Evolutionary conservation across 2,888 invertebrate genomes (phyloP), one percentile per base, ranked within the genome.

Genomic region (Hypomecis punctinalis): DNA sequence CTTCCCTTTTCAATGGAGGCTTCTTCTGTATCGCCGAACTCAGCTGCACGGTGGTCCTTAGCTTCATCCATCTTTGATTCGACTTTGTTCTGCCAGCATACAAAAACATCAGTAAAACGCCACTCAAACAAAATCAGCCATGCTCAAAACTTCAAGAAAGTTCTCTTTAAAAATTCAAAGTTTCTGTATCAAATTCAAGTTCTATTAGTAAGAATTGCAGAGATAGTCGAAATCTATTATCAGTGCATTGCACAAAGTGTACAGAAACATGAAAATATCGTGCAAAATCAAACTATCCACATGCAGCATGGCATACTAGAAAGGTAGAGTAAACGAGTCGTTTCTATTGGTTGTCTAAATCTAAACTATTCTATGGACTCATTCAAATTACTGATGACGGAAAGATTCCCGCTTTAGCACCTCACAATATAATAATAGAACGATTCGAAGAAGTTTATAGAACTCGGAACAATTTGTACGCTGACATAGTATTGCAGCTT

Each of bases 61-160:
- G 94, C 91, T 99, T 98, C 96, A 98, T 97, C 97, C 99, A 99
- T 93, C 98, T 95, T 87, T 98, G 97, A 91, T 98, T 98, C 84
- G 98, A 97, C 89, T 97, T 97, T 84, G 97, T 97, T 95, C 97
- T 97, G 95, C 65, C 92, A 77, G 78, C 70, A 74, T 72, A 75
- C 71, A 73, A 63, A 64, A 40, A 67, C 56, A 65, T 76, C 51
- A 78, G 63, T 69, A 68, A 70, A 73, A 49, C 66, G 80, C 51
- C 74, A 69, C 56, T 64, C 73, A 83, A 84, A 81, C 79, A 78
- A 80, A 80, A 77, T 74, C 79, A 82, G 82, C 76, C 85, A 86
- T 86, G 85, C 88, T 83, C 75, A 71, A 79, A 78, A 78, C 74
- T 75, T 66, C 64, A 73, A 77, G 72, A 74, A 63, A 64, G 56